Evolutionary conservation across 2,888 invertebrate genomes (phyloP).

Genomic region (Malthinus flaveolus): DNA sequence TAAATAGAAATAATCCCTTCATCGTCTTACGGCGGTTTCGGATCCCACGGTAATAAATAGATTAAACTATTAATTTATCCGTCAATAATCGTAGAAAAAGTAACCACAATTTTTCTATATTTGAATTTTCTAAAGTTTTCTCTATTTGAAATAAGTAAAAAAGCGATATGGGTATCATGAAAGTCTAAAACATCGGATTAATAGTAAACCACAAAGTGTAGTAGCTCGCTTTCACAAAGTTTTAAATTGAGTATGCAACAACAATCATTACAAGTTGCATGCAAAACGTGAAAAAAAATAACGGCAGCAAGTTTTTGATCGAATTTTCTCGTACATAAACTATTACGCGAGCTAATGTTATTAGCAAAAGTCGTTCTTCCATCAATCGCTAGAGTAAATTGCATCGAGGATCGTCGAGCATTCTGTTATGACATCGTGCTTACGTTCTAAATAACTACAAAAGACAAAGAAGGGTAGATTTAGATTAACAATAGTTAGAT

Average conservation of each 20-base stretch:
- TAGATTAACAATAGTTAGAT: slow-evolving; percentile 37
- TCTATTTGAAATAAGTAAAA: neutral
- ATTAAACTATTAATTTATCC: too few species aligned
- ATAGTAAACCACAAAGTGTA: slow-evolving; percentile 15
- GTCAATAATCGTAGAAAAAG: too few species aligned
- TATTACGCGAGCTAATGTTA: slow-evolving; percentile 38
- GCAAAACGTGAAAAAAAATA: slow-evolving; percentile 26
- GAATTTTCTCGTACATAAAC: slow-evolving; percentile 30
- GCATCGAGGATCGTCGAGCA: slow-evolving; percentile 30
- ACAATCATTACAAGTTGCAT: slow-evolving; percentile 30
- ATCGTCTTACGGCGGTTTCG: too few species aligned
- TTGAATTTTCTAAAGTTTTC: too few species aligned
- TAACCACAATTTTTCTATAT: too few species aligned
- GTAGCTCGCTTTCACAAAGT: slow-evolving; percentile 11
- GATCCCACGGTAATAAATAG: too few species aligned
- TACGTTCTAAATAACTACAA: slow-evolving; percentile 7
- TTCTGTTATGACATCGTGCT: slow-evolving; percentile 14
- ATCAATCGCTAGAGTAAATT: slow-evolving; percentile 39
- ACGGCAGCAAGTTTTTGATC: slow-evolving; percentile 27
- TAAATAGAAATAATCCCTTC: too few species aligned
- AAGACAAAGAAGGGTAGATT: slow-evolving; percentile 26
- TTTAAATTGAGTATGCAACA: slow-evolving; percentile 9
- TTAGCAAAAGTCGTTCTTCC: slow-evolving; percentile 37
- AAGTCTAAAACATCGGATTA: slow-evolving; percentile 14
- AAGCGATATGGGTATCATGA: slow-evolving; percentile 1